Evolutionary conservation across 2,113 vertebrate genomes (phyloP).

Genomic region (Narcine bancroftii): DNA sequence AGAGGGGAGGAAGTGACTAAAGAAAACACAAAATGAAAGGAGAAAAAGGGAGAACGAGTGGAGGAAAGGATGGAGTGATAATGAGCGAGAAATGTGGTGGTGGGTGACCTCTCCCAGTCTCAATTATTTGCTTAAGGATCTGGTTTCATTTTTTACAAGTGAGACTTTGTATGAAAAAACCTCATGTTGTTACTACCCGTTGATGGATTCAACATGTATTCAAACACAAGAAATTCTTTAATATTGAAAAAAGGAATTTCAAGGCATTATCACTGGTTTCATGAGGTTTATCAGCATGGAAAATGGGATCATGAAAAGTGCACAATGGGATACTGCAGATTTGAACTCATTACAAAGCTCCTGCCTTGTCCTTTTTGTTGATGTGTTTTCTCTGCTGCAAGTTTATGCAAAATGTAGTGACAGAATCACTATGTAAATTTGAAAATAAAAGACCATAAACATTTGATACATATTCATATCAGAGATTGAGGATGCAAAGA

Average conservation of each 20-base stretch:
- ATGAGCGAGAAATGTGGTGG: background rate
- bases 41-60: too few relatives aligned
- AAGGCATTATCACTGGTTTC: background rate
- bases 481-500: background rate
- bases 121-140: background rate
- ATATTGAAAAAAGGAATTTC: background rate
- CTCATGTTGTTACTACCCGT: background rate
- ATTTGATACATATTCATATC: background rate
- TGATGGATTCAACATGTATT: background rate
- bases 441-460: background rate
- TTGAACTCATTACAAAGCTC: background rate
- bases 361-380: background rate
- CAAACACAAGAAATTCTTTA: background rate
- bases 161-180: background rate
- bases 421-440: constrained; percentile 19
- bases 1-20: background rate
- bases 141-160: background rate
- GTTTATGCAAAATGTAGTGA: background rate
- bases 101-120: background rate
- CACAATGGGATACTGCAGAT: background rate
- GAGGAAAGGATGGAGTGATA: background rate
- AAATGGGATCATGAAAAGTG: background rate
- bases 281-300: background rate
- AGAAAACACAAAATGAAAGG: background rate
- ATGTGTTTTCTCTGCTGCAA: background rate